phyloP scores from a whole-genome alignment of 2,113 vertebrate species.

The Clarias batrachus region DNA sequence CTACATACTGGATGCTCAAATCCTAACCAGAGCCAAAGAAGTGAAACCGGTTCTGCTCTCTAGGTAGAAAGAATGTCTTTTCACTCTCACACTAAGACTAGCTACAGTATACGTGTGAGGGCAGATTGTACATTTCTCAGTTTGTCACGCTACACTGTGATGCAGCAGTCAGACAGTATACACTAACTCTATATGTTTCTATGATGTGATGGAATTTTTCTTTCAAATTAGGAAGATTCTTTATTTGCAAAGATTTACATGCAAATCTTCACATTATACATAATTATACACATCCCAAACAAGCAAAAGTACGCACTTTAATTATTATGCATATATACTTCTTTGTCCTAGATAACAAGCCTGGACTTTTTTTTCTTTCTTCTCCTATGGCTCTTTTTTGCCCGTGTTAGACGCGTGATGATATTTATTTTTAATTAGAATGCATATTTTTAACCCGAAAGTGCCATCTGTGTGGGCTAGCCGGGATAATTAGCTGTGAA shows the following conservation, averaged over 20 bases:
- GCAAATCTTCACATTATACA: neutral
- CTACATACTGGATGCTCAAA: too few relatives aligned
- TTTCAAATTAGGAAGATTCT: too few relatives aligned
- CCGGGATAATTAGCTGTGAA: conserved; percentile 22
- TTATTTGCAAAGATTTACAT: neutral
- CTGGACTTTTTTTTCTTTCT: neutral
- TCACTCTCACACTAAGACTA: neutral
- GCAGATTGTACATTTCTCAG: too few relatives aligned
- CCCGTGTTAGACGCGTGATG: neutral
- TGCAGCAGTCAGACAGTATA: neutral
- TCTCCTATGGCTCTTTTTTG: neutral
- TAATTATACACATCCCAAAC: too few relatives aligned
- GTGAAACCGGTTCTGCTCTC: neutral
- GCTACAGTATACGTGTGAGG: neutral
- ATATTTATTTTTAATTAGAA: conserved; percentile 3
- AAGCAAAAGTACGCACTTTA: neutral
- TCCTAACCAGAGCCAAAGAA: neutral
- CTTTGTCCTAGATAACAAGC: neutral
- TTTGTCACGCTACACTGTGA: neutral
- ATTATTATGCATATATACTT: neutral
- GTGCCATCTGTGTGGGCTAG: neutral
- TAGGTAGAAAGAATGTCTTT: neutral
- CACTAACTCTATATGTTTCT: too few relatives aligned
- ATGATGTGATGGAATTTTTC: too few relatives aligned
- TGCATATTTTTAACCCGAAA: neutral